Evolutionary conservation across 1,140 invertebrate genomes (phyloP), one percentile per base, ranked within the genome.

Genomic region (Hyposmocoma kahamanoa): DNA sequence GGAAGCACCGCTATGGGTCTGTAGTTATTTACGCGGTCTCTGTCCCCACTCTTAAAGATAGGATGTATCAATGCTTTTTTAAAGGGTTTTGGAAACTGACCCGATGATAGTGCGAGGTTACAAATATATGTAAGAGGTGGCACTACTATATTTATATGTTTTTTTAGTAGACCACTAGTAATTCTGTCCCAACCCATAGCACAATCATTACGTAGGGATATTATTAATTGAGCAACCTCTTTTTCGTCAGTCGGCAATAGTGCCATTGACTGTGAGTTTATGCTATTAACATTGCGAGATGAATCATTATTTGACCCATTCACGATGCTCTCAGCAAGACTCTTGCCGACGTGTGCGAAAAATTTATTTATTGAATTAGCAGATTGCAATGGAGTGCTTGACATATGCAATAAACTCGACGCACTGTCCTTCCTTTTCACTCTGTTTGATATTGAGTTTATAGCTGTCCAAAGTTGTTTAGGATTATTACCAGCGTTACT

Each of bases 51-150:
- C 22, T 44, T 44, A 26, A 13, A 18, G 3, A 36, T 34, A 32
- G 44, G 30, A 4, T 10, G 22, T 11, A 47, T 18, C 3, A 34
- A 4, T 19, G 44, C n/a, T 47, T 17, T 47, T 34, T 47, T 47
- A 18, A 47, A 21, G 19, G 19, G 2, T 8, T 6, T 18, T 5
- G 44, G 44, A 34, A 47, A 47, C 2, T 17, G 3, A 47, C 44
- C 44, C 9, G 4, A 3, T 6, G 4, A 3, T 13, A 47, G 34
- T 24, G 20, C 22, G n/a, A 21, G 18, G 19, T 47, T 47, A 32
- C 6, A 22, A 8, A 44, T 24, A 11, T 44, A 19, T 15, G 10
- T n/a, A 10, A 44, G n/a, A 3, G 10, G n/a, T 5, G 42, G 22
- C 3, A 44, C 20, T 4, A 44, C 9, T n/a, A 24, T 3, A 11